Evolutionary conservation across 2,113 vertebrate species (phyloP).

Genomic region (Atrichornis clamosus): DNA sequence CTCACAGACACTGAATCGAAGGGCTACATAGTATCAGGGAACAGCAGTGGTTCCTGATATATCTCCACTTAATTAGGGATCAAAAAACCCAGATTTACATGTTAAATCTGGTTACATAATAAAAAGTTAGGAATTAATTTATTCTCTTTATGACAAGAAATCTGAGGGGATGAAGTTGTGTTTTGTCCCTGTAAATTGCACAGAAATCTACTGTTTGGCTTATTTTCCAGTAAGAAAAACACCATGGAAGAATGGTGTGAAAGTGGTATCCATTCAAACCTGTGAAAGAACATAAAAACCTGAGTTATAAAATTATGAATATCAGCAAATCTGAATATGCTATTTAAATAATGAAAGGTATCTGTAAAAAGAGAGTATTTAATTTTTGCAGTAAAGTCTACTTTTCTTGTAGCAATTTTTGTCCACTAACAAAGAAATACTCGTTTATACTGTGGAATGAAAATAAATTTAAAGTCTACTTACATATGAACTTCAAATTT

Average conservation of each 20-base stretch:
- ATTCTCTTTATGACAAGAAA: neutral
- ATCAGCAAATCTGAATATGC: neutral
- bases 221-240: neutral
- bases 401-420: neutral
- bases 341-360: neutral
- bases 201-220: neutral
- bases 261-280: neutral
- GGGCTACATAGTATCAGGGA: neutral
- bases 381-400: neutral
- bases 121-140: neutral
- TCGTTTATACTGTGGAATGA: neutral
- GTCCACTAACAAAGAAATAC: neutral
- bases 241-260: neutral
- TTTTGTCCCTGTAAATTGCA: neutral
- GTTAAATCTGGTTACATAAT: neutral
- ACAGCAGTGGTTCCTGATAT: neutral
- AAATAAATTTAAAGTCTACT: constrained; percentile 69
- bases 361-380: neutral
- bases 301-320: neutral
- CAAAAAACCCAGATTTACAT: neutral
- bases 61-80: neutral
- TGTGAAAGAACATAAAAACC: neutral
- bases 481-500: constrained; percentile 90
- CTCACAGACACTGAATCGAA: neutral
- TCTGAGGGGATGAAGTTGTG: neutral